phyloP scores from a whole-genome alignment of 2,113 vertebrate species.

The Ondatra zibethicus region DNA sequence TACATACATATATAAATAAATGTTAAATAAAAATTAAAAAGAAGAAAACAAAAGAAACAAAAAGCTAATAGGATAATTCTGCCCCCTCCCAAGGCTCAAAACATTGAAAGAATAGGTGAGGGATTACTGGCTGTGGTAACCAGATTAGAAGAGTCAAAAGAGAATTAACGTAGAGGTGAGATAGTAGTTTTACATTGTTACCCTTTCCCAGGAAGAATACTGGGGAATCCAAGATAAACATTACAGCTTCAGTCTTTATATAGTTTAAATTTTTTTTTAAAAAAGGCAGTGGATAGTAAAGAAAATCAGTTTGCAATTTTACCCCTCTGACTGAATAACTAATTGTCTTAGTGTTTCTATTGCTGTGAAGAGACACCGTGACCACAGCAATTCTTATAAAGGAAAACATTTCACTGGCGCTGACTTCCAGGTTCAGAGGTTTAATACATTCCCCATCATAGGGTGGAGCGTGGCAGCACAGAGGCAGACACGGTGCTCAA shows the following conservation, averaged over 20 bases:
- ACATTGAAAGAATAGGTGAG: not conserved
- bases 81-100: not conserved
- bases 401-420: not conserved
- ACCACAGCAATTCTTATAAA: not conserved
- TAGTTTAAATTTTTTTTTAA: not conserved
- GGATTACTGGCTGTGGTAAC: not conserved
- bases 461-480: not conserved
- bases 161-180: not conserved
- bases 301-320: not conserved
- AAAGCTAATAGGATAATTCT: not conserved
- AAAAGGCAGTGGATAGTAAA: not conserved
- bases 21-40: not conserved
- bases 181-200: not conserved
- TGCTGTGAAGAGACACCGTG: not conserved
- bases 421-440: not conserved
- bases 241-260: not conserved
- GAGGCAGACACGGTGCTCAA: not conserved
- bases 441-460: not conserved
- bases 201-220: constrained; percentile 12
- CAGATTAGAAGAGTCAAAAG: not conserved
- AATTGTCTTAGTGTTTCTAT: not conserved
- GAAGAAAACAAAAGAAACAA: not conserved
- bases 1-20: not conserved
- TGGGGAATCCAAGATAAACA: not conserved
- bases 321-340: not conserved